Conservation (phyloP, 1,140 invertebrate genomes). For the Neuroterus valhalla region DNA sequence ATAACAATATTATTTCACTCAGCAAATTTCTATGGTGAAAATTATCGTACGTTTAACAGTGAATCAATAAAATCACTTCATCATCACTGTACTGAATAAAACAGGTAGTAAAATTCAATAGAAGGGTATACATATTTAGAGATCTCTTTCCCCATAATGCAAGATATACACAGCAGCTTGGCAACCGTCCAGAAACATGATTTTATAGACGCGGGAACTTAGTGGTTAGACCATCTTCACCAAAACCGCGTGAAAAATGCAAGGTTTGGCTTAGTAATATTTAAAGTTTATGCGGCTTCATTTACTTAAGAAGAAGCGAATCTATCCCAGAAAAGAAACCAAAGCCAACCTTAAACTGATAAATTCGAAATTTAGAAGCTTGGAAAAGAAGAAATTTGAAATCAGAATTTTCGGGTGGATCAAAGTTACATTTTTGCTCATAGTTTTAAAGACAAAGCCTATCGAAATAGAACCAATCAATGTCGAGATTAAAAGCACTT, state of each 20-base stretch:
- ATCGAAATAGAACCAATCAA: no score
- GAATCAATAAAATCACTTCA: neutral
- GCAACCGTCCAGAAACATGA: slow-evolving; percentile 4
- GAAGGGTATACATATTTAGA: neutral
- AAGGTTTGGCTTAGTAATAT: slow-evolving; percentile 22
- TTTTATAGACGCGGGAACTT: slow-evolving; percentile 23
- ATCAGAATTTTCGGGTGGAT: neutral
- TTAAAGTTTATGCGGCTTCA: slow-evolving; percentile 4
- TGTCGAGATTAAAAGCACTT: no score
- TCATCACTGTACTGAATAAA: neutral
- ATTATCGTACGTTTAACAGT: neutral
- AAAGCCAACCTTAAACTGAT: neutral
- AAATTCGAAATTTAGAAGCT: neutral
- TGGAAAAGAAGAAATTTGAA: neutral
- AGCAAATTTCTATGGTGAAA: neutral
- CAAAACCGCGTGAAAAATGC: neutral
- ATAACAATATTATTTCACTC: neutral
- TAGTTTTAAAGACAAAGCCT: no score
- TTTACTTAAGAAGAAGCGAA: slow-evolving; percentile 11
- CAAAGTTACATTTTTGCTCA: no score
- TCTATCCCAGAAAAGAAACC: neutral
- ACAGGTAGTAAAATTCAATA: neutral
- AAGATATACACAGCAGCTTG: slow-evolving; percentile 14
- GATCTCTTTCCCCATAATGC: slow-evolving; percentile 12
- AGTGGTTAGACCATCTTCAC: slow-evolving; percentile 25